Evolutionary conservation across 2,888 invertebrate species (phyloP).

Genomic region (Frankliniella intonsa): DNA sequence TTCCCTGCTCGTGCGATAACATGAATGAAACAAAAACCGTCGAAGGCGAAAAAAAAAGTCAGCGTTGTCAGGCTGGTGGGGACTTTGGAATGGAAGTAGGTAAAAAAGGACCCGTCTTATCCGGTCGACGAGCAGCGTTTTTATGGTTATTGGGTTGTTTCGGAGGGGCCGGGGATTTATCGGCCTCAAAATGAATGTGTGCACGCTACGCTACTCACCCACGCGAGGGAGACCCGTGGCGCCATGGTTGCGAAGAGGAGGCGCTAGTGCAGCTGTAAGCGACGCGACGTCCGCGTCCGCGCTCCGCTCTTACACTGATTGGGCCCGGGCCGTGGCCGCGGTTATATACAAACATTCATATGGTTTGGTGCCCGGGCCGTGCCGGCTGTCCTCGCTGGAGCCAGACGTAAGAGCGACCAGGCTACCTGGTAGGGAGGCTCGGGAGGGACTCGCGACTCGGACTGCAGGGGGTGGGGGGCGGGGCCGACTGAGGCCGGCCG

Average conservation of each 20-base stretch:
- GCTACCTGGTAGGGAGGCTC: neutral
- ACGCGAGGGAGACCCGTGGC: too few relatives aligned
- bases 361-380: neutral
- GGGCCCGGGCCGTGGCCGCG: neutral
- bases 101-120: too few relatives aligned
- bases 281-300: neutral
- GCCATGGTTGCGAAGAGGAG: neutral
- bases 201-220: too few relatives aligned
- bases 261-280: neutral
- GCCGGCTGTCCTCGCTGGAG: neutral
- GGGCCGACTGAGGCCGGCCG: neutral
- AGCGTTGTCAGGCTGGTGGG: too few relatives aligned
- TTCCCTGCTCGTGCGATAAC: too few relatives aligned
- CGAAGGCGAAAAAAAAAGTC: too few relatives aligned
- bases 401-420: neutral
- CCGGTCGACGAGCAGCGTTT: too few relatives aligned
- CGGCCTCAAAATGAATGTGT: too few relatives aligned
- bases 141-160: too few relatives aligned
- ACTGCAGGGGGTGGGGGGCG: neutral
- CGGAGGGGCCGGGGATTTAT: too few relatives aligned
- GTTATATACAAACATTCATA: slow-evolving; percentile 25
- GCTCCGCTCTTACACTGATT: neutral
- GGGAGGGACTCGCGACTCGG: neutral
- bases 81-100: too few relatives aligned
- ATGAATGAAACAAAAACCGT: too few relatives aligned